These are phyloP conservation scores for Anagrus nilaparvatae DNA, from an alignment of 1,140 invertebrate species.

Conservation along the genomic window DNA sequence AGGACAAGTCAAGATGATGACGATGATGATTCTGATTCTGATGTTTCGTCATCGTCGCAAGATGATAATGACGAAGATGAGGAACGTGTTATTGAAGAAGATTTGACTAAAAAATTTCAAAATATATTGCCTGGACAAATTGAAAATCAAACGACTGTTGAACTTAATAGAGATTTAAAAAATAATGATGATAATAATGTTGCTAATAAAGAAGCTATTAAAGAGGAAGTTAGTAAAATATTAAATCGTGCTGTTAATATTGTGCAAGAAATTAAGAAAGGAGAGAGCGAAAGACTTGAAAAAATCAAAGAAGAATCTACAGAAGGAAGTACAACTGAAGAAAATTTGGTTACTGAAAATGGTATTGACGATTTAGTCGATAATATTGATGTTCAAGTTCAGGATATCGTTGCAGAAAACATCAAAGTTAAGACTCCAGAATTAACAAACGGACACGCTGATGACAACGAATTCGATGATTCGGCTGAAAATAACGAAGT, in stretches of 20 bases:
- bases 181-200: neutral
- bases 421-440: neutral
- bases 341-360: neutral
- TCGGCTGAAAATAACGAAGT: slow-evolving; percentile 9
- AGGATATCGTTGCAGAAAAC: neutral
- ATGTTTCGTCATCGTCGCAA: too few species aligned
- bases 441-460: neutral
- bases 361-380: neutral
- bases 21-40: slow-evolving; percentile 3
- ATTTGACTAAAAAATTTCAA: slow-evolving; percentile 11
- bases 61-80: slow-evolving; percentile 7
- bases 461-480: neutral
- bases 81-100: slow-evolving; percentile 9
- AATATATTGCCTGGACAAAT: neutral
- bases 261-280: slow-evolving; percentile 6
- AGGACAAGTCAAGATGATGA: slow-evolving; percentile 15
- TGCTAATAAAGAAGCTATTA: slow-evolving; percentile 5
- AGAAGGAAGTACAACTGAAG: neutral
- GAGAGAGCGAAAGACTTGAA: slow-evolving; percentile 8
- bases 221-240: slow-evolving; percentile 12
- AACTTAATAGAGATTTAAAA: neutral
- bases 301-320: slow-evolving; percentile 11
- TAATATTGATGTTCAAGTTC: neutral
- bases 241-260: slow-evolving; percentile 11
- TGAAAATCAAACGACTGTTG: neutral